Percentiles rank a stretch among this genome's conserved stretches.
Evolutionary conservation across 2,888 invertebrate species (phyloP).

Genomic region (Parnassius mnemosyne): DNA sequence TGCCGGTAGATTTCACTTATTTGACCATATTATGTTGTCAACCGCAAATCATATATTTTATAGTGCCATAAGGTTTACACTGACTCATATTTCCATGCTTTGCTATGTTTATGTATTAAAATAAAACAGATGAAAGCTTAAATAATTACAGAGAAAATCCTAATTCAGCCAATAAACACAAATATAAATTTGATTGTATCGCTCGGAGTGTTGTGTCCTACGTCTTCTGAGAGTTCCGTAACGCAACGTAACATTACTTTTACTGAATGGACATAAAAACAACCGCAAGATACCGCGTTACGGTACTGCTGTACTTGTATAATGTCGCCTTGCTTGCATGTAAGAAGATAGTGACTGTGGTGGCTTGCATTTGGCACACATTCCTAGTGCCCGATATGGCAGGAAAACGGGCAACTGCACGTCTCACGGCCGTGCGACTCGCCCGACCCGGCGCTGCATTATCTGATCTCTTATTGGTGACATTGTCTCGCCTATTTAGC

Average conservation of each 20-base stretch:
- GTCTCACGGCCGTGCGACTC: constrained; percentile 59
- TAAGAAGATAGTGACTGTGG: constrained; percentile 36
- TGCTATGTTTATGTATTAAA: too few relatives aligned
- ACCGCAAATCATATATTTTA: too few relatives aligned
- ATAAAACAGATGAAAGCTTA: too few relatives aligned
- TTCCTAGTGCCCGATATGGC: constrained; percentile 70
- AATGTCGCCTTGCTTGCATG: constrained; percentile 13
- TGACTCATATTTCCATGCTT: too few relatives aligned
- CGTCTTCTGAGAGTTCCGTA: constrained; percentile 9
- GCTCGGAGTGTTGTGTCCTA: too few relatives aligned
- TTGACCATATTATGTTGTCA: too few relatives aligned
- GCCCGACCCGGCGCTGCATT: constrained; percentile 50
- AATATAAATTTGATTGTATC: too few relatives aligned
- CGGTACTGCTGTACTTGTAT: constrained; percentile 14
- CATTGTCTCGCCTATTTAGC: constrained; percentile 25
- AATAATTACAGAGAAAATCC: too few relatives aligned
- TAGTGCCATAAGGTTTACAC: too few relatives aligned
- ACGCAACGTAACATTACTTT: constrained; percentile 5
- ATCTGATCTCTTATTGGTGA: constrained; percentile 35
- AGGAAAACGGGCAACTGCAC: constrained; percentile 47
- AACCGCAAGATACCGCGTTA: constrained; percentile 17
- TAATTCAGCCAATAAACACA: too few relatives aligned
- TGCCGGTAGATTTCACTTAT: too few relatives aligned
- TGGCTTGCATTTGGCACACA: constrained; percentile 72
- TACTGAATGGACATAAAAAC: constrained; percentile 9